Percentiles rank a stretch among this genome's conserved stretches.
Conservation (phyloP, 1,140 invertebrate genomes). For the Lasioglossum albipes region DNA sequence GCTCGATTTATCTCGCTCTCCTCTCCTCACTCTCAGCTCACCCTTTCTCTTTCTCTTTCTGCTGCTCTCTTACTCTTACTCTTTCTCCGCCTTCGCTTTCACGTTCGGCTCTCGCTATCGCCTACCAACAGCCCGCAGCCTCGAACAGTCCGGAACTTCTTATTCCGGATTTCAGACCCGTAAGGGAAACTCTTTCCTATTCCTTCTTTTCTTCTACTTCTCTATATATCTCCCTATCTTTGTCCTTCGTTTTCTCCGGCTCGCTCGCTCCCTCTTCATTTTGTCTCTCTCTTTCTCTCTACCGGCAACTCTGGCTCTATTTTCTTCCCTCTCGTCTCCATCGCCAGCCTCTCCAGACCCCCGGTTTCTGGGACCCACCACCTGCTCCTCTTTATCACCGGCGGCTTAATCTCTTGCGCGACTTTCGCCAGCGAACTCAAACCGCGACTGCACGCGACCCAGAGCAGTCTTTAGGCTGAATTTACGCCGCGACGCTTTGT, state of each 20-base stretch:
- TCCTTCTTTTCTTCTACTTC: constrained; percentile 34
- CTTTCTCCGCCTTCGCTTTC: constrained; percentile 18
- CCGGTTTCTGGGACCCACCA: constrained; percentile 20
- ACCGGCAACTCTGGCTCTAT: not conserved
- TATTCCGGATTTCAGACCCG: constrained; percentile 67
- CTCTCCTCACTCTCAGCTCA: constrained; percentile 16
- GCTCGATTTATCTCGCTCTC: constrained; percentile 65
- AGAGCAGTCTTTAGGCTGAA: constrained; percentile 10
- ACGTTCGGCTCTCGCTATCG: constrained; percentile 51
- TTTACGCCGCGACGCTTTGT: no score
- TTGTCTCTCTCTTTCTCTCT: not conserved
- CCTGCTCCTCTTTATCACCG: constrained; percentile 56
- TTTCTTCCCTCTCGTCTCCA: constrained; percentile 29
- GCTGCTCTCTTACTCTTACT: constrained; percentile 7
- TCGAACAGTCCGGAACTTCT: constrained; percentile 66
- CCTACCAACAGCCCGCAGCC: constrained; percentile 63
- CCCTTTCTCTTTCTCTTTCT: constrained; percentile 23
- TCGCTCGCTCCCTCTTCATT: constrained; percentile 27
- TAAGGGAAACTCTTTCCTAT: constrained; percentile 54
- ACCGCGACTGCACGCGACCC: constrained; percentile 33
- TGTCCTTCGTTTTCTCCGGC: not conserved
- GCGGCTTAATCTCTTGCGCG: constrained; percentile 62
- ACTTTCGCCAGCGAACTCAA: constrained; percentile 48
- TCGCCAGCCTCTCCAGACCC: not conserved
- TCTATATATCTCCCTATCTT: not conserved